These are phyloP conservation scores for Tylochromis polylepis DNA, from an alignment of 2,113 vertebrate genomes.

Conservation along the genomic window DNA sequence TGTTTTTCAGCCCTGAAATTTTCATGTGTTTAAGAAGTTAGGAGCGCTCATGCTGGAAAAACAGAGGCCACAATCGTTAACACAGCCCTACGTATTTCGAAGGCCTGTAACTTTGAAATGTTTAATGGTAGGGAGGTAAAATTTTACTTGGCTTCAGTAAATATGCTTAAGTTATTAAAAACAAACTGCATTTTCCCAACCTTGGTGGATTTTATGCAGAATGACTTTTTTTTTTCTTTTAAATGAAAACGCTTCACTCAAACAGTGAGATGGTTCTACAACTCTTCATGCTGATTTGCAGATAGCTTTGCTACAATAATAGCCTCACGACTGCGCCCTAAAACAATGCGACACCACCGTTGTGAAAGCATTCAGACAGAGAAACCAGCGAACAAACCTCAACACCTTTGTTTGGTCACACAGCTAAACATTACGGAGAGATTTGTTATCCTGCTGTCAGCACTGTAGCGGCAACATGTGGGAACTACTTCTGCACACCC, in stretches of 20 bases:
- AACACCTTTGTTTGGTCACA: not conserved
- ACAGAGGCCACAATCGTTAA: accelerated
- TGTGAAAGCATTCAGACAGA: not conserved
- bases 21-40: not conserved
- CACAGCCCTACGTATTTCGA: accelerated
- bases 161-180: not conserved
- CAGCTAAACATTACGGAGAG: not conserved
- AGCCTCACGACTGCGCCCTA: not conserved
- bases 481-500: not conserved
- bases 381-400: not conserved
- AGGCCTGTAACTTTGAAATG: not conserved
- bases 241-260: not conserved
- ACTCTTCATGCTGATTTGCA: not conserved
- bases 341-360: not conserved
- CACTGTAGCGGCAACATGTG: not conserved
- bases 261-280: not conserved
- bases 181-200: not conserved
- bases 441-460: not conserved
- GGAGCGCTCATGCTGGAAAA: not conserved
- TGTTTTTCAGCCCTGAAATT: not conserved
- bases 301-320: not conserved
- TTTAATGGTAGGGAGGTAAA: not conserved
- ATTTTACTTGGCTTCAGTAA: not conserved
- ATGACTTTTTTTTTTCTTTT: accelerated
- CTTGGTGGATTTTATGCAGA: not conserved